phyloP scores from a whole-genome alignment of 2,888 invertebrate species.

The Sesamia inferens region DNA sequence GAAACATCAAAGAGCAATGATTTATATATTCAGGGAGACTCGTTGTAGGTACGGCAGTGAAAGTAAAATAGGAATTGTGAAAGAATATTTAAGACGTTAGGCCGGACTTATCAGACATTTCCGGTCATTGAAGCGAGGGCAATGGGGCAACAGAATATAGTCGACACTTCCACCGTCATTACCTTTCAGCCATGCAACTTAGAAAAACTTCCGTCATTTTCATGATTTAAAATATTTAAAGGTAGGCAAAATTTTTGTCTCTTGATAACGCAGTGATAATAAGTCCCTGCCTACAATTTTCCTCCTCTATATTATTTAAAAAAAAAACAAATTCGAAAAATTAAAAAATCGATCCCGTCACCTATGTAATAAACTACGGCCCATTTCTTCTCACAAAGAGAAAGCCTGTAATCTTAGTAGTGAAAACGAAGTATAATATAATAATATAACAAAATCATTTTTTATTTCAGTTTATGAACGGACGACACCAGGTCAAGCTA shows the following conservation, averaged over 20 bases:
- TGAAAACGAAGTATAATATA: no score
- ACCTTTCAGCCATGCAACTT: conserved; percentile 55
- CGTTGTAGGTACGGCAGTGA: conserved; percentile 65
- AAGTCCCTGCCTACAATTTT: conserved; percentile 6
- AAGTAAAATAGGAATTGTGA: conserved; percentile 73
- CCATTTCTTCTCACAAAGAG: neutral
- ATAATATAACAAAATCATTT: no score
- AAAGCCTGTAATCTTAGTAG: neutral
- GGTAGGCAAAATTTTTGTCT: conserved; percentile 2
- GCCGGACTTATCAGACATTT: conserved; percentile 82
- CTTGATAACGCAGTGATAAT: conserved; percentile 3
- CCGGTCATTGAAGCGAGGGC: conserved; percentile 81
- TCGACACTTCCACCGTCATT: conserved; percentile 73
- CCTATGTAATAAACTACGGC: no score
- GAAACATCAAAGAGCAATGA: conserved; percentile 72
- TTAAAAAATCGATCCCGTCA: no score
- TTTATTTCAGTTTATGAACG: no score
- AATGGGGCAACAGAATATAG: conserved; percentile 73
- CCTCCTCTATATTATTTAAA: neutral
- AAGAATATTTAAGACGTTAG: conserved; percentile 74
- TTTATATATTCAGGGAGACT: conserved; percentile 71
- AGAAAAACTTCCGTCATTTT: conserved; percentile 23
- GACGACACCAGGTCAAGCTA: no score
- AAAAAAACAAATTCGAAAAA: no score
- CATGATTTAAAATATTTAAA: conserved; percentile 42